Evolutionary conservation across 2,113 vertebrate genomes (phyloP).

Genomic region (Phrynosoma blainvillii): DNA sequence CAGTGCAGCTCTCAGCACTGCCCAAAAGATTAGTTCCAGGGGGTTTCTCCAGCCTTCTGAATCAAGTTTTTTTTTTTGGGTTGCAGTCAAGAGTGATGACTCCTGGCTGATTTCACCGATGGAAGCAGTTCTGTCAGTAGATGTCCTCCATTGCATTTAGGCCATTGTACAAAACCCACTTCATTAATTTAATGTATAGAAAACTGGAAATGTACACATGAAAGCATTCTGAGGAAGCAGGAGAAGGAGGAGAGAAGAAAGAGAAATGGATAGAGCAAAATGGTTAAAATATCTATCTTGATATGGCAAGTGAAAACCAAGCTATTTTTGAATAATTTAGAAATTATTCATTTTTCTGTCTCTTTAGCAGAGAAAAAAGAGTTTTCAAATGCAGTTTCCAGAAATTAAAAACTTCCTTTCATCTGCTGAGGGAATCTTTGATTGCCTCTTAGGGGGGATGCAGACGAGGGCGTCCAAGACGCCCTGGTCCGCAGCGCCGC

Average conservation of each 20-base stretch:
- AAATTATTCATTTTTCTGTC: background rate
- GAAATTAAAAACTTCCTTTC: background rate
- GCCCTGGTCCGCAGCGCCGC: no score
- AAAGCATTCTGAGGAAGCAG: background rate
- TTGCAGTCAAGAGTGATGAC: no score
- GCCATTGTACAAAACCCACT: background rate
- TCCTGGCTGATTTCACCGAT: no score
- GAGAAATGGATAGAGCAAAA: background rate
- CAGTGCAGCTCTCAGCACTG: no score
- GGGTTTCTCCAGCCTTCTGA: no score
- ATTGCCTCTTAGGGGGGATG: no score
- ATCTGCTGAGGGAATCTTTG: background rate
- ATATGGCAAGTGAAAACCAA: background rate
- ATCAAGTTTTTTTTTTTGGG: no score
- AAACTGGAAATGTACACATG: background rate
- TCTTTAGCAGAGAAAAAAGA: background rate
- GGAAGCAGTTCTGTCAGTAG: no score
- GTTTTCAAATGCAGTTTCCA: background rate
- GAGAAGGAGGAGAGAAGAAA: background rate
- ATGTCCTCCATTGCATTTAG: no score
- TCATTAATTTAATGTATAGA: background rate
- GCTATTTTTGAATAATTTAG: background rate
- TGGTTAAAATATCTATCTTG: background rate
- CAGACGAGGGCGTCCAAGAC: no score
- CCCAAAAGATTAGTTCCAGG: no score